Evolutionary conservation across 2,113 vertebrate species (phyloP).

Genomic region (Labrus mixtus): DNA sequence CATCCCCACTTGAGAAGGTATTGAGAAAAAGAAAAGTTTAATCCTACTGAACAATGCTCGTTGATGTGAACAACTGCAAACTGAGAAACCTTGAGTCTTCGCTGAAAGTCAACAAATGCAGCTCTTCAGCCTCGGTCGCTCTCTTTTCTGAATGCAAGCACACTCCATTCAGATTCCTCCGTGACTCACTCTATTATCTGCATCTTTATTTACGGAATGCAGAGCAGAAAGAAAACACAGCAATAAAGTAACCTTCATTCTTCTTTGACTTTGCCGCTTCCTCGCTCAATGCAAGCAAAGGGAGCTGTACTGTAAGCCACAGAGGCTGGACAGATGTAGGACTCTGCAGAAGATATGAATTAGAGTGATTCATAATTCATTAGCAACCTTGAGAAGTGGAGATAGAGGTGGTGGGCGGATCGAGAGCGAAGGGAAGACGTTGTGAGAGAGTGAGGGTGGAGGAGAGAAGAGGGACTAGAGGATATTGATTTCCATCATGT

Average conservation of each 20-base stretch:
- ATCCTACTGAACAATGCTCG: background rate
- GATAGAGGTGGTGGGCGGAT: conserved; percentile 25
- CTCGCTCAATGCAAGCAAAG: background rate
- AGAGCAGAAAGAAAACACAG: conserved; percentile 25
- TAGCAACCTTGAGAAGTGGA: conserved; percentile 53
- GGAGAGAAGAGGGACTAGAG: background rate
- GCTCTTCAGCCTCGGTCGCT: background rate
- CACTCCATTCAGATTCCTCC: conserved; percentile 15
- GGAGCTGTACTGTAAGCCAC: background rate
- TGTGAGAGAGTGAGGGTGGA: background rate
- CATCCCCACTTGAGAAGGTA: conserved; percentile 10
- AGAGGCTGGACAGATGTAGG: conserved; percentile 10
- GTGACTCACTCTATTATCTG: conserved; percentile 40
- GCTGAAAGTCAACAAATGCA: conserved; percentile 9
- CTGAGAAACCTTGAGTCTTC: conserved; percentile 7
- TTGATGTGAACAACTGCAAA: background rate
- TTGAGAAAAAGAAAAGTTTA: background rate
- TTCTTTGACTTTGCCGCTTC: conserved; percentile 22
- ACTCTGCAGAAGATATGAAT: conserved; percentile 43
- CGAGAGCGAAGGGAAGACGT: conserved; percentile 14
- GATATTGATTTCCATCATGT: conserved; percentile 42
- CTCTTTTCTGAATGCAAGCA: conserved; percentile 2
- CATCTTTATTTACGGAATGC: conserved; percentile 24
- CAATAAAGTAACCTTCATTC: conserved; percentile 40
- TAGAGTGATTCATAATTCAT: conserved; percentile 61